These are phyloP conservation scores for Leptocoma aspasia DNA, from an alignment of 2,113 vertebrate species.

Conservation along the genomic window DNA sequence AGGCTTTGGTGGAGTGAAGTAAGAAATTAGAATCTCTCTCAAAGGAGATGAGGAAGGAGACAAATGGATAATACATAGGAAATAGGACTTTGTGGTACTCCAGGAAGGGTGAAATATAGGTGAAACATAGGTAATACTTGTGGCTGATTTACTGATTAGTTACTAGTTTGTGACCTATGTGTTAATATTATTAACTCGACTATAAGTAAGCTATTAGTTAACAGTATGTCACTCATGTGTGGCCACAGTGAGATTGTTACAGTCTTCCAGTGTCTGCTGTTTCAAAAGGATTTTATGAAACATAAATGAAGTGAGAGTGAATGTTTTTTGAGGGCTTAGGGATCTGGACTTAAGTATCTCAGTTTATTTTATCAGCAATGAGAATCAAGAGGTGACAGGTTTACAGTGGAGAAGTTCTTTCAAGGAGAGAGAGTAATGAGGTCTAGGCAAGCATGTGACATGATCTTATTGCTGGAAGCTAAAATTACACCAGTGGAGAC, in stretches of 20 bases:
- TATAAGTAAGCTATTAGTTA: background rate
- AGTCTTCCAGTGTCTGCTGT: background rate
- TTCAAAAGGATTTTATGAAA: background rate
- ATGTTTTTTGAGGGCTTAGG: background rate
- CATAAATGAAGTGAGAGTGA: background rate
- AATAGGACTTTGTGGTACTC: background rate
- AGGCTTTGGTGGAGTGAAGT: background rate
- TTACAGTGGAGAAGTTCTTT: conserved; percentile 5
- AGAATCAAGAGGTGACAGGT: conserved; percentile 34
- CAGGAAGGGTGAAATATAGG: background rate
- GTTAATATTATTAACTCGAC: background rate
- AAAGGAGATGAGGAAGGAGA: background rate
- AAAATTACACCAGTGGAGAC: background rate
- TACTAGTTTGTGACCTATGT: background rate
- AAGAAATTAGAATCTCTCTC: background rate
- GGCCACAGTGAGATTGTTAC: background rate
- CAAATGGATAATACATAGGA: background rate
- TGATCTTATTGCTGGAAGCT: conserved; percentile 21
- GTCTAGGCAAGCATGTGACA: background rate
- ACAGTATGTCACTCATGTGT: background rate
- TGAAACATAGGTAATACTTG: background rate
- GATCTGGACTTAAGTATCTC: background rate
- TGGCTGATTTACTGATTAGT: background rate
- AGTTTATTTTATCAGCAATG: conserved; percentile 26
- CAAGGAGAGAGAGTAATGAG: conserved; percentile 22